A percentile compares a stretch with the other conserved stretches of the same genome.
phyloP scores from a whole-genome alignment of 2,797 vertebrate genomes.

The Novumbra hubbsi region DNA sequence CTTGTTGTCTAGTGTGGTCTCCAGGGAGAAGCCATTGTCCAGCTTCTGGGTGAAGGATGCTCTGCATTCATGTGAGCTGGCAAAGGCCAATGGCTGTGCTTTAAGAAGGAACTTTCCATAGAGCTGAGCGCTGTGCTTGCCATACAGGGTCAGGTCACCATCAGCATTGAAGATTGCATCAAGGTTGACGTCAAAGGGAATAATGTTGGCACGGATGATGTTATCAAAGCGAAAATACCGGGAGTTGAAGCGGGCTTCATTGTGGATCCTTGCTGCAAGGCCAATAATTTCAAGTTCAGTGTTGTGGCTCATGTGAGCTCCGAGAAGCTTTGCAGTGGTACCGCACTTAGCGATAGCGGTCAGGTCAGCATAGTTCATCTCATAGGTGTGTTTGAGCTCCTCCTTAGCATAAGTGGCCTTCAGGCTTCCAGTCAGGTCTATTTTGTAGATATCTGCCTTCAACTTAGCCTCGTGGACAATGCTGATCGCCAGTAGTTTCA shows the following conservation, averaged over 20 bases:
- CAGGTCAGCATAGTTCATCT: slow-evolving; percentile 76
- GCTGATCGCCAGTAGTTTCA: slow-evolving; percentile 72
- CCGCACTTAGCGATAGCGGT: slow-evolving; percentile 79
- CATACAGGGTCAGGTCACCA: slow-evolving; percentile 77
- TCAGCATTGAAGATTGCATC: slow-evolving; percentile 81
- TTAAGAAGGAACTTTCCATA: slow-evolving; percentile 86
- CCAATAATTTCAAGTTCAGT: slow-evolving; percentile 80
- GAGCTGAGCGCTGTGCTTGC: slow-evolving; percentile 84
- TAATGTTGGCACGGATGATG: slow-evolving; percentile 70
- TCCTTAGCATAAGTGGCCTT: slow-evolving; percentile 73
- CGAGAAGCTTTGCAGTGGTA: slow-evolving; percentile 80
- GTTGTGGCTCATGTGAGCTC: slow-evolving; percentile 79
- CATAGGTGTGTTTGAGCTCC: slow-evolving; percentile 86
- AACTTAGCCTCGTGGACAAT: slow-evolving; percentile 79
- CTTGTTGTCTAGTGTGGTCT: slow-evolving; percentile 76
- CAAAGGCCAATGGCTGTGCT: slow-evolving; percentile 83
- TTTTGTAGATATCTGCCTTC: slow-evolving; percentile 76
- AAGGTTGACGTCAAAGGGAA: slow-evolving; percentile 83
- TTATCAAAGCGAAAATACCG: slow-evolving; percentile 80
- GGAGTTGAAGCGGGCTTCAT: slow-evolving; percentile 81
- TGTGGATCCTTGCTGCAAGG: slow-evolving; percentile 75
- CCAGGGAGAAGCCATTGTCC: slow-evolving; percentile 57
- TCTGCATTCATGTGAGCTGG: slow-evolving; percentile 84
- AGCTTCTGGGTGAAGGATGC: slow-evolving; percentile 77
- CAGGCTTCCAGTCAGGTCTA: slow-evolving; percentile 80